Conservation (phyloP, 2,113 vertebrate genomes). For the Lynx canadensis region DNA sequence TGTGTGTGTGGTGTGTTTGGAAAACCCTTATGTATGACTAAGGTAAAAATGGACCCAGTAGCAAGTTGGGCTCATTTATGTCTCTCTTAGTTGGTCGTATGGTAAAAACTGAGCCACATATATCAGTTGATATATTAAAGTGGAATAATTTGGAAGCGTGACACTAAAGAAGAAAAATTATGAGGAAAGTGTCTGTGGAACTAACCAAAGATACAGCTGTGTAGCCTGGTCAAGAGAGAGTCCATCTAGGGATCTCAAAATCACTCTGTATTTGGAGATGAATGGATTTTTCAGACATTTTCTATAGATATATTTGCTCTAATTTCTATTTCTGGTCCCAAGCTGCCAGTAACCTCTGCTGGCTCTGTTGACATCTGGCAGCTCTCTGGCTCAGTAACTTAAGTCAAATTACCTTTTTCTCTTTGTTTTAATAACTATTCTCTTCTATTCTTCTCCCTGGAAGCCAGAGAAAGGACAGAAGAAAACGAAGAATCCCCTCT, state of each 20-base stretch:
- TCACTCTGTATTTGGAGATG: background rate
- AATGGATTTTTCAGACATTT: conserved; percentile 55
- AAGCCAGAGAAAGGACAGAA: background rate
- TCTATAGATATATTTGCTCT: conserved; percentile 44
- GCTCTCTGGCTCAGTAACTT: conserved; percentile 54
- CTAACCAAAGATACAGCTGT: background rate
- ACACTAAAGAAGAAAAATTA: background rate
- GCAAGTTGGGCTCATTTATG: background rate
- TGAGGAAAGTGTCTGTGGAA: background rate
- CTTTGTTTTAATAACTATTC: conserved; percentile 64
- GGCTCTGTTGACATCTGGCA: background rate
- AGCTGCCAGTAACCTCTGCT: conserved; percentile 52
- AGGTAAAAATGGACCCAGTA: background rate
- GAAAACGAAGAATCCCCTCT: conserved; percentile 50
- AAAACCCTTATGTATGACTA: background rate
- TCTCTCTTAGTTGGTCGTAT: background rate
- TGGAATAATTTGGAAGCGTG: conserved; percentile 5
- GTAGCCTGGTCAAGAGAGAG: background rate
- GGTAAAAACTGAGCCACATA: background rate
- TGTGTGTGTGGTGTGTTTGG: background rate
- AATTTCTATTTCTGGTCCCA: conserved; percentile 72
- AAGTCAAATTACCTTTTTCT: conserved; percentile 55
- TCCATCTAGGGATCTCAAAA: fast-evolving
- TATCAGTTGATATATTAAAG: conserved; percentile 3
- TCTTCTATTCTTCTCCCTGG: background rate